These are phyloP conservation scores for Pteropus rufus DNA, from an alignment of 2,797 vertebrate genomes.

Conservation along the genomic window DNA sequence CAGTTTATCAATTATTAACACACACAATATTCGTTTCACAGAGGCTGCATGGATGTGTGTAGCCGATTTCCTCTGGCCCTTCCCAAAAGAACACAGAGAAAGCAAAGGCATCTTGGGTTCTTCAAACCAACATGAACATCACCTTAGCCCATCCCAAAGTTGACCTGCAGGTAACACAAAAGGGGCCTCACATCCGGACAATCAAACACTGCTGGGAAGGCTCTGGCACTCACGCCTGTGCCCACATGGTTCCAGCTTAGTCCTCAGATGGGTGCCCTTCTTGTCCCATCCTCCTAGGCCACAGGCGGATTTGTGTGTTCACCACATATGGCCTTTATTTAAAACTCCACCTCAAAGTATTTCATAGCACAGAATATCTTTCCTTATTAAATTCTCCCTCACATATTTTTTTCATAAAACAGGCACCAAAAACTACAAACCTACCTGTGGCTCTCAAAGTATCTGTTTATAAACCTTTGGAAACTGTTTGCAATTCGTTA, in stretches of 20 bases:
- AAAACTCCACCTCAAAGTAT: constrained; percentile 69
- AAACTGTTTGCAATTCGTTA: constrained; percentile 72
- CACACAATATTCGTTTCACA: not conserved
- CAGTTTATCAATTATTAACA: not conserved
- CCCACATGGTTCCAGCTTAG: not conserved
- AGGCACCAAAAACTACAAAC: constrained; percentile 73
- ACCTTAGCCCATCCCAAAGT: not conserved
- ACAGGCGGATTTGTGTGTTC: constrained; percentile 23
- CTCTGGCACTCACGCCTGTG: not conserved
- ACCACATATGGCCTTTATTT: constrained; percentile 76
- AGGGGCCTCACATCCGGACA: not conserved
- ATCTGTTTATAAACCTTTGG: constrained; percentile 76
- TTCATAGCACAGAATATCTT: constrained; percentile 75
- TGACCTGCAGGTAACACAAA: not conserved
- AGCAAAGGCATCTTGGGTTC: not conserved
- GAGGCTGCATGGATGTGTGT: not conserved
- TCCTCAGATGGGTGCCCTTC: not conserved
- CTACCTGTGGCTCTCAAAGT: constrained; percentile 70
- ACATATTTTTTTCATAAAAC: constrained; percentile 74
- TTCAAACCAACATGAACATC: not conserved
- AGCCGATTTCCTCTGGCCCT: not conserved
- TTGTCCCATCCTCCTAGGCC: constrained; percentile 3
- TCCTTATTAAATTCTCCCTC: constrained; percentile 76
- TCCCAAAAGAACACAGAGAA: not conserved
- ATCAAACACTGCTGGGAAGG: not conserved